phyloP scores from a whole-genome alignment of 2,113 vertebrate species.

The Rhinolophus ferrumequinum region DNA sequence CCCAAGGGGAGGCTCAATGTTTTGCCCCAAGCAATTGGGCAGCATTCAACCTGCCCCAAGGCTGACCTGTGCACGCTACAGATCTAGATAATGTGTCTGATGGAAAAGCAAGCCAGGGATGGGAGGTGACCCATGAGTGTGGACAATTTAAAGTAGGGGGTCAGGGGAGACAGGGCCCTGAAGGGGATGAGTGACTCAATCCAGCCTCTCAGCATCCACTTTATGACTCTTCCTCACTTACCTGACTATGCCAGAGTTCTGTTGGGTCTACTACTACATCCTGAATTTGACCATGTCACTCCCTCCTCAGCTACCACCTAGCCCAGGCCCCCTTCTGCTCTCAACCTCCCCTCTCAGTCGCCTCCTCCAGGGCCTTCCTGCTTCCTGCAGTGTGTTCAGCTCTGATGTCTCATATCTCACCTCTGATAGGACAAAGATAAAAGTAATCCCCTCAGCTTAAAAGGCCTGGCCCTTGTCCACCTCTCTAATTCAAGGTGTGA shows the following conservation, averaged over 20 bases:
- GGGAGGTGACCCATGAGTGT: fast-evolving
- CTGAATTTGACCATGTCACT: fast-evolving
- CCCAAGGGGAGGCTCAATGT: not conserved
- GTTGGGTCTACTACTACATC: fast-evolving
- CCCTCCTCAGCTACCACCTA: not conserved
- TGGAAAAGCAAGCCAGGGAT: too few relatives aligned
- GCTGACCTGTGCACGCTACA: fast-evolving
- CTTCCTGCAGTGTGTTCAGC: not conserved
- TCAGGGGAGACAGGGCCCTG: fast-evolving
- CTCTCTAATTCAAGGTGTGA: too few relatives aligned
- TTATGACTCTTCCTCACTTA: fast-evolving
- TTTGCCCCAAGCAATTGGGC: too few relatives aligned
- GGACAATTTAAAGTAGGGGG: not conserved
- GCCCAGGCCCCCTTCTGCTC: not conserved
- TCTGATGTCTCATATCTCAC: not conserved
- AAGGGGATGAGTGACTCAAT: fast-evolving
- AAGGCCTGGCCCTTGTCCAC: not conserved
- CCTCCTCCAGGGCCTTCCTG: not conserved
- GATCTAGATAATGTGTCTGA: fast-evolving
- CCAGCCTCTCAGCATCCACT: fast-evolving
- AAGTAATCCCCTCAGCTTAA: not conserved
- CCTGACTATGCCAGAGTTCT: fast-evolving
- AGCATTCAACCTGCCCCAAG: not conserved
- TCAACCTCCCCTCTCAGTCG: fast-evolving
- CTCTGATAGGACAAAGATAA: not conserved